phyloP scores from a whole-genome alignment of 1,140 invertebrate genomes.

The Riptortus pedestris region DNA sequence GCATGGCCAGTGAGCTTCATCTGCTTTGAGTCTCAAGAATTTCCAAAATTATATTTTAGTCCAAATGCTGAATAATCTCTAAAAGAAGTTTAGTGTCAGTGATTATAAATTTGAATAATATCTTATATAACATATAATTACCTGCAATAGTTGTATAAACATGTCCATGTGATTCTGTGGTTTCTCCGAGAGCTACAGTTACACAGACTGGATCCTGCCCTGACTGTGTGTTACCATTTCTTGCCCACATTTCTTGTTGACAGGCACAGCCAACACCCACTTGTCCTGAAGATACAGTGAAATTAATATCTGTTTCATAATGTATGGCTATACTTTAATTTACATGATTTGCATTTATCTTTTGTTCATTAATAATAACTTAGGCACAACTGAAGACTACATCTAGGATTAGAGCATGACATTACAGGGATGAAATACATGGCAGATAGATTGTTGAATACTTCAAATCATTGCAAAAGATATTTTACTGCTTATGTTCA shows the following conservation, averaged over 20 bases:
- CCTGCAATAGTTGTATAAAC: conserved; percentile 34
- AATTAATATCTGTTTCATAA: not conserved
- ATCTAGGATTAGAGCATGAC: too few relatives aligned
- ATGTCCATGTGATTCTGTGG: conserved; percentile 30
- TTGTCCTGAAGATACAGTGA: conserved; percentile 15
- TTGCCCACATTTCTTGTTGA: conserved; percentile 30
- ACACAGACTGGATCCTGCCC: conserved; percentile 31
- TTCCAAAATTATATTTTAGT: too few relatives aligned
- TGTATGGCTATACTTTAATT: not conserved
- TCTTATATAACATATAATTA: too few relatives aligned
- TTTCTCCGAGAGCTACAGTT: conserved; percentile 30
- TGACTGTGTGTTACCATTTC: conserved; percentile 28
- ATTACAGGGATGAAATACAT: too few relatives aligned
- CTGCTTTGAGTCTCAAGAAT: too few relatives aligned
- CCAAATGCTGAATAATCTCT: too few relatives aligned
- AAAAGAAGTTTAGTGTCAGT: too few relatives aligned
- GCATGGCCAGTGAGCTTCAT: too few relatives aligned
- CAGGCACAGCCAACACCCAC: conserved; percentile 30
- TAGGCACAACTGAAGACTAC: too few relatives aligned
- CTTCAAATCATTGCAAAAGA: not conserved
- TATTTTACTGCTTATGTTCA: not conserved
- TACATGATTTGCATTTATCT: not conserved
- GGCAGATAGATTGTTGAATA: not conserved
- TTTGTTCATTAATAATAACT: too few relatives aligned
- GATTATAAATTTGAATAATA: too few relatives aligned